Evolutionary conservation across 2,797 vertebrate species (phyloP), one percentile per base, ranked within the genome.

Genomic region (Enteromius thamalakanensis): DNA sequence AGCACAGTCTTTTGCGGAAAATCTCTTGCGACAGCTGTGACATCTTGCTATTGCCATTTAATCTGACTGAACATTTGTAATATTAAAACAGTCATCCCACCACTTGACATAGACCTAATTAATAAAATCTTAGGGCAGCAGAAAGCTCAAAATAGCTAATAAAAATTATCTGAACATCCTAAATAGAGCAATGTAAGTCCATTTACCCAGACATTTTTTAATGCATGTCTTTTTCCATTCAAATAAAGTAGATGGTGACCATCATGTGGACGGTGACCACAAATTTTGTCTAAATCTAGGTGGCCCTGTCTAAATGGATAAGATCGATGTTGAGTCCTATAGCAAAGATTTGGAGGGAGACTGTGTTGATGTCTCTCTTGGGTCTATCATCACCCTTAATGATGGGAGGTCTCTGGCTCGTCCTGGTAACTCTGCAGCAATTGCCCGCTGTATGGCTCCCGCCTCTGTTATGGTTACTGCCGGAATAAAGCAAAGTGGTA

Each of bases 401-500:
- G 55, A 74, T 76, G 42, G 79, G 85, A 85, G 76, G 85, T 80
- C 87, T 85, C 71, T 21, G 65, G 71, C 81, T 67, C 69, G 67
- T 77, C 80, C 74, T 62, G 75, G 70, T 84, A 67, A 71, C 76
- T 79, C 81, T 91, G 88, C 92, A 93, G 90, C 91, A 89, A 93
- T 92, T 90, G 89, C 90, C 91, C 89, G 88, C 90, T 92, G 87
- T 86, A 91, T 89, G 88, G 88, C 89, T 91, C 84, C 88, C 91
- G 92, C 90, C 91, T 93, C 89, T 94, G 93, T 90, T 92, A 92
- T 94, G 93, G 94, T 91, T 93, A 95, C 94, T 92, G 91, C 86
- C 81, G 88, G 90, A 92, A 92, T 92, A 94, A 94, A 94, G 88
- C 80, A 86, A 85, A 74, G 89, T 93, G 93, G 92, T 94, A 94